Evolutionary conservation across 1,140 invertebrate species (phyloP).

Genomic region (Odontomachus brunneus): DNA sequence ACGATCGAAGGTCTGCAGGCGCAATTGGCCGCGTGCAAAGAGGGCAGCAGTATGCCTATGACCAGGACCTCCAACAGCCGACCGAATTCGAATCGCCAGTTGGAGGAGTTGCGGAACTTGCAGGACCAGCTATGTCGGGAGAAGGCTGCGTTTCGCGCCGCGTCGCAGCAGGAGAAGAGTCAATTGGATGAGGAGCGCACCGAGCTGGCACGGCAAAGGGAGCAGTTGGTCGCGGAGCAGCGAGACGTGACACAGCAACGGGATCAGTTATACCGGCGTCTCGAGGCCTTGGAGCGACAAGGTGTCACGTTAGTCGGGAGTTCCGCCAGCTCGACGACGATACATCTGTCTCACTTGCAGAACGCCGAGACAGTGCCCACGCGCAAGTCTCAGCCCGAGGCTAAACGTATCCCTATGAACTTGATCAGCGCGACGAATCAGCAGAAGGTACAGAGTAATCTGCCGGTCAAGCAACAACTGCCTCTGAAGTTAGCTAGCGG

Average conservation of each 20-base stretch:
- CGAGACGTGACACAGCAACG: constrained; percentile 94
- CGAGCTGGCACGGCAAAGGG: constrained; percentile 87
- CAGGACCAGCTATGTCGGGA: constrained; percentile 93
- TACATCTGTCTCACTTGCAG: constrained; percentile 72
- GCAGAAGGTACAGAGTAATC: constrained; percentile 88
- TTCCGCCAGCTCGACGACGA: constrained; percentile 77
- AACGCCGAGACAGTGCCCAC: constrained; percentile 70
- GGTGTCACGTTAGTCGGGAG: constrained; percentile 86
- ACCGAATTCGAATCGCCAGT: constrained; percentile 86
- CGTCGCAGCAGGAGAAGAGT: constrained; percentile 87
- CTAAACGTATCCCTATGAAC: constrained; percentile 88
- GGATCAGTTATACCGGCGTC: constrained; percentile 93
- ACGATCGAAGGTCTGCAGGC: constrained; percentile 92
- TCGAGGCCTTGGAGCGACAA: constrained; percentile 91
- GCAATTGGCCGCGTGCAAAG: constrained; percentile 87
- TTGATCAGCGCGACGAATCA: constrained; percentile 93
- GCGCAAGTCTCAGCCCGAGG: constrained; percentile 76
- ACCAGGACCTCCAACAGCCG: constrained; percentile 86
- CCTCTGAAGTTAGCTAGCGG: constrained; percentile 91
- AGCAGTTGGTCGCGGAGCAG: constrained; percentile 90
- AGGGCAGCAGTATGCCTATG: constrained; percentile 68
- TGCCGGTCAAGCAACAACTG: constrained; percentile 92
- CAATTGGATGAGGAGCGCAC: constrained; percentile 89
- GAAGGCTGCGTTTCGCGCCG: constrained; percentile 90
- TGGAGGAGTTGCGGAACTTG: constrained; percentile 90